phyloP scores from a whole-genome alignment of 2,797 vertebrate genomes.

The Xenentodon cancila region DNA sequence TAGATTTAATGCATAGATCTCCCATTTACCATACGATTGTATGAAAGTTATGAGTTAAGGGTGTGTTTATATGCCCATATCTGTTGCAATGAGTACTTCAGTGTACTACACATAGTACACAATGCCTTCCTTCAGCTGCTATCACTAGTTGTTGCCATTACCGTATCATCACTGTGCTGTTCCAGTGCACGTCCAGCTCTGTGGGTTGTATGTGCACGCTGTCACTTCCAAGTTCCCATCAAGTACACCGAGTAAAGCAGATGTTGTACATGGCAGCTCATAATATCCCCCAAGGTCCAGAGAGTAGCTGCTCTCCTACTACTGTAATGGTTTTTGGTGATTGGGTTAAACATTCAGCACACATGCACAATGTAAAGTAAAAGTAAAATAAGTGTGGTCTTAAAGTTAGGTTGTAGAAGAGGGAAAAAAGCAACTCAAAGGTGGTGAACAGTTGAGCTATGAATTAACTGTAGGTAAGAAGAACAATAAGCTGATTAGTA shows the following conservation, averaged over 20 bases:
- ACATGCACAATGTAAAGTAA: background rate
- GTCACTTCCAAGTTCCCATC: constrained; percentile 7
- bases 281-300: background rate
- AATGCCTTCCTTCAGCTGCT: background rate
- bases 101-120: background rate
- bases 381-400: background rate
- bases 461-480: background rate
- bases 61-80: background rate
- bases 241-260: background rate
- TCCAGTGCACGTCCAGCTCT: constrained; percentile 1
- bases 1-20: constrained; percentile 1
- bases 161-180: background rate
- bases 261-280: background rate
- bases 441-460: background rate
- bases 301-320: background rate
- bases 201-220: background rate
- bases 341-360: background rate
- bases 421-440: background rate
- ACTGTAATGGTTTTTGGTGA: background rate
- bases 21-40: background rate
- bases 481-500: background rate
- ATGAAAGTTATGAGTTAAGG: background rate
- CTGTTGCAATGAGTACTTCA: background rate
- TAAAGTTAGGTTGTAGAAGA: background rate
- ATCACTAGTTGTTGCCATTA: background rate